phyloP scores from a whole-genome alignment of 2,113 vertebrate genomes.

The Saccopteryx bilineata region DNA sequence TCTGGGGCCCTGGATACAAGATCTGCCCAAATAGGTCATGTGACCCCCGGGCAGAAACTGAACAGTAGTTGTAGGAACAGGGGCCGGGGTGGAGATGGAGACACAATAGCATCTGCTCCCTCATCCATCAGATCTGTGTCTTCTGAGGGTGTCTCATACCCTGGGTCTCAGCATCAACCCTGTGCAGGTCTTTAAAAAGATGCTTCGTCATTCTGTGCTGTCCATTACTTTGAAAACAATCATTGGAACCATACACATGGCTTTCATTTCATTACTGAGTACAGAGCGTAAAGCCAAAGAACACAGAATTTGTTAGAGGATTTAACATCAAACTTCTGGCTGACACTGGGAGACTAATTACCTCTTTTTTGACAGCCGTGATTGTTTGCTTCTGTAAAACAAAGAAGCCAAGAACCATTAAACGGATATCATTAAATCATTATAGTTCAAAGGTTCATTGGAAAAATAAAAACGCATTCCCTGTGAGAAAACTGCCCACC shows the following conservation, averaged over 20 bases:
- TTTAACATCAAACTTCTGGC: background rate
- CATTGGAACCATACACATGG: background rate
- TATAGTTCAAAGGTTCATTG: background rate
- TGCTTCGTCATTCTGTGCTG: background rate
- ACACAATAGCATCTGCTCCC: background rate
- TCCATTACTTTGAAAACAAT: background rate
- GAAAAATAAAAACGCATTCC: conserved; percentile 31
- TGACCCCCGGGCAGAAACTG: background rate
- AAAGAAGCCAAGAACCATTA: conserved; percentile 78
- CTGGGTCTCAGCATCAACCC: background rate
- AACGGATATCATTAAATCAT: conserved; percentile 1
- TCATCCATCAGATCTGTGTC: background rate
- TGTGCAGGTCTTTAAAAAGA: background rate
- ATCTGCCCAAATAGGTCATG: background rate
- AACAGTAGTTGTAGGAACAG: background rate
- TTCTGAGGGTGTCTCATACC: background rate
- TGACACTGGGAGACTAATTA: conserved; percentile 85
- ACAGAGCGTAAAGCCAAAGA: background rate
- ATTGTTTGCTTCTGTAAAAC: conserved; percentile 92
- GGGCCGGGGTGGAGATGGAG: background rate
- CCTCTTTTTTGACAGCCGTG: conserved; percentile 93
- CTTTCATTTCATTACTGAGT: conserved; percentile 5
- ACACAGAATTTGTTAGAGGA: background rate
- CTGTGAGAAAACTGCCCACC: background rate
- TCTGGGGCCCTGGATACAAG: background rate